Percentiles rank a stretch among this genome's conserved stretches.
These are phyloP conservation scores for Drosophila ercepeae DNA, from an alignment of 1,140 invertebrate genomes.

Conservation along the genomic window DNA sequence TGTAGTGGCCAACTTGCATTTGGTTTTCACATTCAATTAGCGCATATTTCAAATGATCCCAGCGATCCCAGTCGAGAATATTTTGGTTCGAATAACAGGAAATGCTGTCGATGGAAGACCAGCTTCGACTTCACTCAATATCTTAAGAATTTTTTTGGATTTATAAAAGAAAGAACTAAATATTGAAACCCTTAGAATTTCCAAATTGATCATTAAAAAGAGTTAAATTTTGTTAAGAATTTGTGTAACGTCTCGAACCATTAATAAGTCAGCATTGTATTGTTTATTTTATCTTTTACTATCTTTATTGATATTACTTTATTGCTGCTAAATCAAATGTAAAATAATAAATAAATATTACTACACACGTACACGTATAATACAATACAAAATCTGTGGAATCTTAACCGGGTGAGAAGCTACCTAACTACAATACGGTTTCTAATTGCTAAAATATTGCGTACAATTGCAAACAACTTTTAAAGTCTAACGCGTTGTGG, in stretches of 20 bases:
- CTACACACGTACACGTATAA: slow-evolving; percentile 54
- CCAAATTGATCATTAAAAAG: neutral
- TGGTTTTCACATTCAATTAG: slow-evolving; percentile 80
- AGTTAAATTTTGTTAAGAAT: neutral
- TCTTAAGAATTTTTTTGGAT: neutral
- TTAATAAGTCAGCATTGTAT: neutral
- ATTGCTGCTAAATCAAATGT: slow-evolving; percentile 72
- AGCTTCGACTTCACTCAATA: neutral
- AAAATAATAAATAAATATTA: slow-evolving; percentile 79
- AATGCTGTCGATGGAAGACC: slow-evolving; percentile 49
- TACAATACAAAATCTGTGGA: slow-evolving; percentile 48
- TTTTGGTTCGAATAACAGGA: slow-evolving; percentile 56
- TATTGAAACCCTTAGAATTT: neutral
- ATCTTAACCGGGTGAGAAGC: slow-evolving; percentile 27
- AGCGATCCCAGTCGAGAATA: slow-evolving; percentile 48
- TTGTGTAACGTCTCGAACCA: neutral
- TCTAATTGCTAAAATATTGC: slow-evolving; percentile 40
- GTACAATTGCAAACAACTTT: slow-evolving; percentile 61
- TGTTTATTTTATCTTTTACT: slow-evolving; percentile 40
- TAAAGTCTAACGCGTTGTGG: slow-evolving; percentile 50
- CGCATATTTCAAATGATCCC: slow-evolving; percentile 72
- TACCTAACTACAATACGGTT: slow-evolving; percentile 35
- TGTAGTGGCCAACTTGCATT: slow-evolving; percentile 54
- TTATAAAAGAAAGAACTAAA: neutral
- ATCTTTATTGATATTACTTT: slow-evolving; percentile 69